Conservation (phyloP, 2,113 vertebrate species). For the Mionectes macconnelli region DNA sequence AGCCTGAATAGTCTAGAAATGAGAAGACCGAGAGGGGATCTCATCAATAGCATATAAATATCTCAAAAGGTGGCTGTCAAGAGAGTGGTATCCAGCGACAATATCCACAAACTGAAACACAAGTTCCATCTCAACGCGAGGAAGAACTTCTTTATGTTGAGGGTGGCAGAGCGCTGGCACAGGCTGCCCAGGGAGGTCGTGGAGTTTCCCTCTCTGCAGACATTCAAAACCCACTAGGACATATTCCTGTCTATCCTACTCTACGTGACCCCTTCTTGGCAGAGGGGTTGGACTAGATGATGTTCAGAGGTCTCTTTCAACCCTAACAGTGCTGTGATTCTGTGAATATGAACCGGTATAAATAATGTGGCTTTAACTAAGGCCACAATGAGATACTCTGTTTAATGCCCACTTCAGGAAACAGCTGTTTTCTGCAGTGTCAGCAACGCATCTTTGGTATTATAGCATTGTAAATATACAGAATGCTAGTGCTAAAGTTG, state of each 20-base stretch:
- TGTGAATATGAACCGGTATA: not conserved
- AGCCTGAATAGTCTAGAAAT: not conserved
- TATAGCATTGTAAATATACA: not conserved
- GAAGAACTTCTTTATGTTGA: not conserved
- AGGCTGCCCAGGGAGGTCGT: not conserved
- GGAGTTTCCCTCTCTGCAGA: not conserved
- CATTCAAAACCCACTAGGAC: not conserved
- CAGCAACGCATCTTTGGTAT: fast-evolving
- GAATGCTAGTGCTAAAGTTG: not conserved
- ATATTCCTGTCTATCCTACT: not conserved
- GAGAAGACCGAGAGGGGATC: not conserved
- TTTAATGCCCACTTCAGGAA: not conserved
- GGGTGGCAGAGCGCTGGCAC: not conserved
- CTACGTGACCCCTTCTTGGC: not conserved
- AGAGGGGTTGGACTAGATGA: not conserved
- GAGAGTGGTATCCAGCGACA: not conserved
- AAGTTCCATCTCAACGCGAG: not conserved
- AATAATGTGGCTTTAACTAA: not conserved
- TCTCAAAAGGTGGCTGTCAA: not conserved
- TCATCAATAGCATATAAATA: not conserved
- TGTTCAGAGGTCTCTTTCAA: not conserved
- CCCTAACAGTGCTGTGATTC: not conserved
- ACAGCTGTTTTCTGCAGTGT: not conserved
- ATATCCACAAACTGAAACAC: not conserved
- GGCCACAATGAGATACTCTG: not conserved